Percentiles rank a stretch among this genome's conserved stretches.
Conservation (phyloP, 2,797 vertebrate species). For the Myotis pilosus region DNA sequence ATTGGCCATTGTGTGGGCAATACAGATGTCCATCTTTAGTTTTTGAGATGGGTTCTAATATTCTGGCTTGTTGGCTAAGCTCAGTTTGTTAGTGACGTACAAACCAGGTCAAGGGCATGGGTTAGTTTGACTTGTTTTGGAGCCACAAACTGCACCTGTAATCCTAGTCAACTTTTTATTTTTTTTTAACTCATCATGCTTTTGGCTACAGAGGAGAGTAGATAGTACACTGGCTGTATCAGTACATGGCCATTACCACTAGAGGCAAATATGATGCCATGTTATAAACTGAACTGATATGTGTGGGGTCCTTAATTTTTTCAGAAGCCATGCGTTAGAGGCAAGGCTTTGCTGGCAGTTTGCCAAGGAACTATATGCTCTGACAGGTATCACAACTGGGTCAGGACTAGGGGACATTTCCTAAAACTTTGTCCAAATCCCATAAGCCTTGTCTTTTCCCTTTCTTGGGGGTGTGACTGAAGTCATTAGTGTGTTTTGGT, state of each 20-base stretch:
- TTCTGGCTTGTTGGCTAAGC: conserved; percentile 4
- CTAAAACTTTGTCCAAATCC: not conserved
- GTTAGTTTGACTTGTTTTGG: conserved; percentile 47
- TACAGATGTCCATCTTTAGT: not conserved
- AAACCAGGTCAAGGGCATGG: conserved; percentile 40
- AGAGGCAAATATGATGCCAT: not conserved
- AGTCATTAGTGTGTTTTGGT: not conserved
- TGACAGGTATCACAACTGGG: not conserved
- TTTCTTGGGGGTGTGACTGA: not conserved
- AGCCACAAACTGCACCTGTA: conserved; percentile 7
- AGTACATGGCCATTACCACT: not conserved
- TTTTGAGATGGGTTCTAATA: conserved; percentile 20
- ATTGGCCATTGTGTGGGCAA: not conserved
- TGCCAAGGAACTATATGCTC: not conserved
- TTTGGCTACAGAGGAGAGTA: not conserved
- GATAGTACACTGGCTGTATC: not conserved
- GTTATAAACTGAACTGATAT: not conserved
- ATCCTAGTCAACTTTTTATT: not conserved
- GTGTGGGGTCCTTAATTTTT: not conserved
- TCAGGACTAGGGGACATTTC: not conserved
- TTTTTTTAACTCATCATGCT: not conserved
- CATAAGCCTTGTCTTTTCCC: not conserved
- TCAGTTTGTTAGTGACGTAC: not conserved
- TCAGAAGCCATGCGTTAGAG: not conserved
- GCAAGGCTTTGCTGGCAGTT: not conserved